Evolutionary conservation across 2,113 vertebrate species (phyloP).

Genomic region (Protomyctophum bolini): DNA sequence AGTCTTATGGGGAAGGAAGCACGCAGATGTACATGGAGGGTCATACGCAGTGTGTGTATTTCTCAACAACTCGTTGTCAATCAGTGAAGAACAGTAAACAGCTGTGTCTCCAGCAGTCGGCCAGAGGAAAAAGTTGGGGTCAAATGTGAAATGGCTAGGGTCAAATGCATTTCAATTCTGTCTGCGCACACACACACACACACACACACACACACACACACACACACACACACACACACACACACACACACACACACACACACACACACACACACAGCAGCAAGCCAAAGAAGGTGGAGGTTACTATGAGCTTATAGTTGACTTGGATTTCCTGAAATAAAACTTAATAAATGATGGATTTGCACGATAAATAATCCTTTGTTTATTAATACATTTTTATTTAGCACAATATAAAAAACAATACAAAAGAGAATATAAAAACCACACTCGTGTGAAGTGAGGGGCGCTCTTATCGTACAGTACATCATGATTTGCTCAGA

Average conservation of each 20-base stretch:
- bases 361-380: no score
- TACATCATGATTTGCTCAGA: no score
- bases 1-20: constrained; percentile 42
- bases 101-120: constrained; percentile 37
- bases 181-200: not conserved
- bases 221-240: no score
- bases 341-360: no score
- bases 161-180: constrained; percentile 2
- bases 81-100: constrained; percentile 23
- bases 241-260: not conserved
- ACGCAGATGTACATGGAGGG: constrained; percentile 41
- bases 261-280: not conserved
- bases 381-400: no score
- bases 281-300: not conserved
- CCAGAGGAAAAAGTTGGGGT: not conserved
- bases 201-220: not conserved
- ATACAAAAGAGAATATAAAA: no score
- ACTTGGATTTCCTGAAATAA: no score
- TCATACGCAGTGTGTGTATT: constrained; percentile 9
- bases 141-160: not conserved
- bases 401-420: no score
- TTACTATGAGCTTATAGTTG: no score
- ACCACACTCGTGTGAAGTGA: no score
- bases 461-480: no score
- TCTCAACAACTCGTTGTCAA: constrained; percentile 41